Conservation (phyloP, 2,888 invertebrate genomes). For the Cepaea hortensis region DNA sequence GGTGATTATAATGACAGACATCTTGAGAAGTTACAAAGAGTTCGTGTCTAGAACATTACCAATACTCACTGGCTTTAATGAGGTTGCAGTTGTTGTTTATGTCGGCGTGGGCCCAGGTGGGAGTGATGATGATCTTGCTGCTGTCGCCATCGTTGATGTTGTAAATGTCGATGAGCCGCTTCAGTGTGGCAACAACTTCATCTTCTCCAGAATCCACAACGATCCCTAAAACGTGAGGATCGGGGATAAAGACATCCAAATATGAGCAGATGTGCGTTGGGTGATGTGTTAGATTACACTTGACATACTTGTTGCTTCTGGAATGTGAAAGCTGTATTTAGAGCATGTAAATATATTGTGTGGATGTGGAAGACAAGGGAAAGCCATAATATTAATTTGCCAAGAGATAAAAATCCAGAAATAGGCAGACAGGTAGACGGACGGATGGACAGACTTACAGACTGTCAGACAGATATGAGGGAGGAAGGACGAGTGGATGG, state of each 20-base stretch:
- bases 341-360: too few species aligned
- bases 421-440: too few species aligned
- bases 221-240: slow-evolving; percentile 44
- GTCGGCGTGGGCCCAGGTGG: slow-evolving; percentile 56
- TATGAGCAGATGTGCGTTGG: too few species aligned
- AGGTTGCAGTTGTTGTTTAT: slow-evolving; percentile 56
- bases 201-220: slow-evolving; percentile 48
- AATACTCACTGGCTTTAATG: slow-evolving; percentile 55
- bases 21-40: not conserved
- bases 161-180: slow-evolving; percentile 46
- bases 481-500: not conserved
- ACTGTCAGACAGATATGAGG: not conserved
- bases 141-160: slow-evolving; percentile 45
- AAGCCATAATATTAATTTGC: too few species aligned
- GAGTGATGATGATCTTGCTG: slow-evolving; percentile 47
- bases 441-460: too few species aligned
- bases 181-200: slow-evolving; percentile 43
- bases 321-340: too few species aligned
- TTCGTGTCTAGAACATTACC: not conserved
- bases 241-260: too few species aligned
- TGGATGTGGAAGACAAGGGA: too few species aligned
- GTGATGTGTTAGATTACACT: too few species aligned
- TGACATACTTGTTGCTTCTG: too few species aligned
- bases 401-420: too few species aligned
- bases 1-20: not conserved